phyloP scores from a whole-genome alignment of 2,888 invertebrate species.

The Drosophila mayaguana region DNA sequence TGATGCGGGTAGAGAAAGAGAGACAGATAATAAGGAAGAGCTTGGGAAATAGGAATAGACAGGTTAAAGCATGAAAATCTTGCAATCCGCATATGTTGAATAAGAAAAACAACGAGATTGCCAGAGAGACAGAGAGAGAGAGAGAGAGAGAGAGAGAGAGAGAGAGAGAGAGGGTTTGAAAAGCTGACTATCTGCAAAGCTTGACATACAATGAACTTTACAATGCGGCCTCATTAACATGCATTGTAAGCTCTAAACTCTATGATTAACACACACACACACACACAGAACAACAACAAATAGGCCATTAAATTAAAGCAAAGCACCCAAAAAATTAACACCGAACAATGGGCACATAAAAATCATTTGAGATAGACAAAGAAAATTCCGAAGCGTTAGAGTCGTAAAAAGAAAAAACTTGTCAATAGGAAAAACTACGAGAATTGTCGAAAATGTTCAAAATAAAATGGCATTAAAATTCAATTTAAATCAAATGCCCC shows the following conservation, averaged over 20 bases:
- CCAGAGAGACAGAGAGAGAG: background rate
- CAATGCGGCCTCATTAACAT: constrained; percentile 22
- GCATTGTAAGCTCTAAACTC: constrained; percentile 13
- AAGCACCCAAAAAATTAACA: constrained; percentile 52
- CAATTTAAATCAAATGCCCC: constrained; percentile 64
- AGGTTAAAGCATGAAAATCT: too few species aligned
- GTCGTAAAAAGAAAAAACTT: constrained; percentile 56
- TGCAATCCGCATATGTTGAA: too few species aligned
- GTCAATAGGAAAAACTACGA: constrained; percentile 52
- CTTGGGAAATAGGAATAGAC: too few species aligned
- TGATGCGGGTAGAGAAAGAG: too few species aligned
- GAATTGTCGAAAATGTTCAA: constrained; percentile 54
- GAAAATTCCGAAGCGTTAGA: constrained; percentile 72
- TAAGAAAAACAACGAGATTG: too few species aligned
- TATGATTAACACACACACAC: constrained; percentile 36
- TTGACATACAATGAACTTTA: constrained; percentile 32
- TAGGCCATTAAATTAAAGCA: constrained; percentile 72
- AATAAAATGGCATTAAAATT: constrained; percentile 69
- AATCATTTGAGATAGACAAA: constrained; percentile 46
- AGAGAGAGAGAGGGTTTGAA: background rate
- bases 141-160: background rate
- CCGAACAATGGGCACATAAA: constrained; percentile 62
- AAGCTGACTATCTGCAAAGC: constrained; percentile 8
- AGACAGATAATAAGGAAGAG: too few species aligned
- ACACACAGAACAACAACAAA: constrained; percentile 36